These are phyloP conservation scores for Blastomussa wellsi DNA, from an alignment of 92 coral and sea anemone genomes.

Conservation along the genomic window DNA sequence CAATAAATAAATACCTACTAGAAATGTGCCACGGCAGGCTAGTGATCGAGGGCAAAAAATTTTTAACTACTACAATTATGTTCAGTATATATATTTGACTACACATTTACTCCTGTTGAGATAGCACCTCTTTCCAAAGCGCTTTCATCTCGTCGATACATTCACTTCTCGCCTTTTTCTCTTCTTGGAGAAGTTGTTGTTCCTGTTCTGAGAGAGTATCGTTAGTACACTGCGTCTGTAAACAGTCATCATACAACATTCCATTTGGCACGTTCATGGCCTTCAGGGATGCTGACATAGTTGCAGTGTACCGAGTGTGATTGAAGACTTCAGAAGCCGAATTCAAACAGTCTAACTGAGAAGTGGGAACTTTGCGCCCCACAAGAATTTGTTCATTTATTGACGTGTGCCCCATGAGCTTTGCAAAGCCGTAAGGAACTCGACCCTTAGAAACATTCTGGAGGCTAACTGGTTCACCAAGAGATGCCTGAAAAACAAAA, in stretches of 20 bases:
- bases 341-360: slow-evolving; percentile 57
- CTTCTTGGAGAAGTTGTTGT: slow-evolving; percentile 67
- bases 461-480: slow-evolving; percentile 66
- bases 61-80: no score
- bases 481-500: slow-evolving; percentile 54
- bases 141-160: slow-evolving; percentile 78
- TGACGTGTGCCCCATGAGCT: slow-evolving; percentile 81
- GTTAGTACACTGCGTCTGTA: neutral
- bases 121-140: slow-evolving; percentile 74
- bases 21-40: neutral
- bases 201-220: slow-evolving; percentile 52
- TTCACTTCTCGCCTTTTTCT: slow-evolving; percentile 58
- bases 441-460: slow-evolving; percentile 75
- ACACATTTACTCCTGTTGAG: slow-evolving; percentile 26
- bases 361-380: slow-evolving; percentile 77
- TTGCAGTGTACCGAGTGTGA: slow-evolving; percentile 63
- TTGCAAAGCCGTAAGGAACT: slow-evolving; percentile 84
- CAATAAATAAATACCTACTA: neutral
- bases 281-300: slow-evolving; percentile 64
- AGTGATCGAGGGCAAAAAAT: neutral
- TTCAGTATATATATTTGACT: neutral
- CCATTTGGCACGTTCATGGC: slow-evolving; percentile 67
- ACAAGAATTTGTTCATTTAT: slow-evolving; percentile 85
- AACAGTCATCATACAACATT: slow-evolving; percentile 12
- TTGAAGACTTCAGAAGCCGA: slow-evolving; percentile 63